phyloP scores from a whole-genome alignment of 2,888 invertebrate genomes.

The Carterocephalus palaemon region DNA sequence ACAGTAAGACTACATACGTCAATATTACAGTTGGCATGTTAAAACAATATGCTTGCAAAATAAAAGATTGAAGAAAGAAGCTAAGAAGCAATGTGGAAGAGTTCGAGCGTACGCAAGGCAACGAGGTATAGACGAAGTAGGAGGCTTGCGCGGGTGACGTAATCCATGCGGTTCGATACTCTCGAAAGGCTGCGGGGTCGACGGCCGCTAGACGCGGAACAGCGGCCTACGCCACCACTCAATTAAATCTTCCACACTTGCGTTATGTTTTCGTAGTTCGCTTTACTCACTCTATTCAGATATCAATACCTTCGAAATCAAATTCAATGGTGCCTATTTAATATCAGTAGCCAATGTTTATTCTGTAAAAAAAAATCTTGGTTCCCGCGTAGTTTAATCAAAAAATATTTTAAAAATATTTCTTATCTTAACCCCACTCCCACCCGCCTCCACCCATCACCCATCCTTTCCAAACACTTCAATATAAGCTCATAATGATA shows the following conservation, averaged over 20 bases:
- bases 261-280: constrained; percentile 37
- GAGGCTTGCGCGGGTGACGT: constrained; percentile 68
- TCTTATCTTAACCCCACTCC: too few species aligned
- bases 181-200: constrained; percentile 70
- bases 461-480: too few species aligned
- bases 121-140: constrained; percentile 16
- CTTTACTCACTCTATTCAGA: not conserved
- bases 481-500: too few species aligned
- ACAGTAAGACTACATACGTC: too few species aligned
- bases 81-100: constrained; percentile 4
- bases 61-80: constrained; percentile 1
- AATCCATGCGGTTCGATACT: constrained; percentile 54
- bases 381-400: too few species aligned
- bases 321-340: not conserved
- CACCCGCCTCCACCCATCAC: too few species aligned
- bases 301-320: not conserved
- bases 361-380: too few species aligned
- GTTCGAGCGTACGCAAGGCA: constrained; percentile 9
- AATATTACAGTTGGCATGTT: too few species aligned
- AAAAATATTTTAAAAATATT: too few species aligned
- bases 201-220: constrained; percentile 75
- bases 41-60: too few species aligned
- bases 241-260: constrained; percentile 70
- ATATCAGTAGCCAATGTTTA: not conserved
- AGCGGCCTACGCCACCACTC: constrained; percentile 67